A percentile compares a stretch with the other conserved stretches of the same genome.
Evolutionary conservation across 2,888 invertebrate species (phyloP).

Genomic region (Apamea monoglypha): DNA sequence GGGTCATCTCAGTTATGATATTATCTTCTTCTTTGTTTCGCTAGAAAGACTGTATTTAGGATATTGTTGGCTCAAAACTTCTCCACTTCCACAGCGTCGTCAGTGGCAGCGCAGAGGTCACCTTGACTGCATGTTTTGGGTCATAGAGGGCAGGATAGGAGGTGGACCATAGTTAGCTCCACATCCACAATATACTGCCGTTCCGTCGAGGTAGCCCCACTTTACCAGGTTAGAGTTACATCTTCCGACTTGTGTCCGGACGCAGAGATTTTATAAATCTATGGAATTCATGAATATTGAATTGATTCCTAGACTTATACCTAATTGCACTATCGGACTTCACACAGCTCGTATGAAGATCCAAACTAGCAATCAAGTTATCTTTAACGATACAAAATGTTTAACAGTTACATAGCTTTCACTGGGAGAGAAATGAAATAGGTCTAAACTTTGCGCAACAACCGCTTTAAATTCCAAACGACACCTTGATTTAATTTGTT

Average conservation of each 20-base stretch:
- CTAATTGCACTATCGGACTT: background rate
- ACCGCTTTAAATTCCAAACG: constrained; percentile 46
- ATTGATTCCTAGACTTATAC: background rate
- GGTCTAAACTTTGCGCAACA: constrained; percentile 10
- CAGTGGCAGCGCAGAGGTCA: too few species aligned
- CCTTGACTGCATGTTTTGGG: too few species aligned
- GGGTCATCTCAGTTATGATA: background rate
- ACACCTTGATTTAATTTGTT: constrained; percentile 37
- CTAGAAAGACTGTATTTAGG: too few species aligned
- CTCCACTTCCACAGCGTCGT: too few species aligned
- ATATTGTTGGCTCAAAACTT: too few species aligned
- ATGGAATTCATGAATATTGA: background rate
- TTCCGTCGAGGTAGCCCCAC: too few species aligned
- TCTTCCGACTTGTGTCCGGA: too few species aligned
- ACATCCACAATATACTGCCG: too few species aligned
- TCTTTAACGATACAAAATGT: background rate
- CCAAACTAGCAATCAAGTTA: background rate
- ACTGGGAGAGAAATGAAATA: constrained; percentile 1
- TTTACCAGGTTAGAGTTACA: too few species aligned
- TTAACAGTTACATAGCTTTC: background rate
- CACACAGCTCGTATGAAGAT: background rate
- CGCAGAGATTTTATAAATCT: background rate
- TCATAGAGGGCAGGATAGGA: too few species aligned
- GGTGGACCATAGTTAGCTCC: too few species aligned
- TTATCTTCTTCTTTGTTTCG: background rate